Evolutionary conservation across 2,888 invertebrate species (phyloP), one percentile per base, ranked within the genome.

Genomic region (Apotomis turbidana): DNA sequence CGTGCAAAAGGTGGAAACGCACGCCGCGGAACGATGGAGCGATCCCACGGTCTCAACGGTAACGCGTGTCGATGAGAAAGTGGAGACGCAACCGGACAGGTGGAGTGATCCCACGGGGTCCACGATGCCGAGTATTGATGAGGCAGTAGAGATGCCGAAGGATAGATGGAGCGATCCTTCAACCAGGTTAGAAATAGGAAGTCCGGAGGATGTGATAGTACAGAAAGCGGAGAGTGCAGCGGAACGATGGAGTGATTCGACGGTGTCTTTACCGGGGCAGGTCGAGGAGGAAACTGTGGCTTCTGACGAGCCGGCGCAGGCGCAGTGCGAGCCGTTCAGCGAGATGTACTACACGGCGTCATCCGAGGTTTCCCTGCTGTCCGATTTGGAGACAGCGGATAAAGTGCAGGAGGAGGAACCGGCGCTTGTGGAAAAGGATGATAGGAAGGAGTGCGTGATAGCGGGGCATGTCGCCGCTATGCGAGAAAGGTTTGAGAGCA

Each of bases 401-500:
- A 80, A 77, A 63, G 76, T 70, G 9, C 76, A 75, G 51, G 80
- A 80, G 6, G 85, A 83, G 46, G 80, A 78, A 13, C 82, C 80
- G 27, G 78, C 80, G 3, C 80, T 78, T 70, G 83, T 82, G 12
- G 87, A 87, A 4, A 81, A 81, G n/a, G 81, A 81, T n/a, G 82
- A 81, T n/a, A 78, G 81, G 52, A 86, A 85, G 73, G 86, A 86
- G 75, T 83, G 87, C 60, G 90, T 90, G 74, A 85, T 90, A 68
- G 89, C 93, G 0, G 94, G 94, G 0, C 94, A 93, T 81, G 94
- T 94, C 80, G 94, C 94, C 8, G 94, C 94, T 13, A 93, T 94
- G 93, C 78, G 93, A 12, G 93, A 93, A 76, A 80, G 91, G 9
- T 94, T 93, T 81, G 94, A 94, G 78, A 93, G 89, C 68, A 90